Conservation (phyloP, 2,113 vertebrate species). For the Ellobius talpinus region DNA sequence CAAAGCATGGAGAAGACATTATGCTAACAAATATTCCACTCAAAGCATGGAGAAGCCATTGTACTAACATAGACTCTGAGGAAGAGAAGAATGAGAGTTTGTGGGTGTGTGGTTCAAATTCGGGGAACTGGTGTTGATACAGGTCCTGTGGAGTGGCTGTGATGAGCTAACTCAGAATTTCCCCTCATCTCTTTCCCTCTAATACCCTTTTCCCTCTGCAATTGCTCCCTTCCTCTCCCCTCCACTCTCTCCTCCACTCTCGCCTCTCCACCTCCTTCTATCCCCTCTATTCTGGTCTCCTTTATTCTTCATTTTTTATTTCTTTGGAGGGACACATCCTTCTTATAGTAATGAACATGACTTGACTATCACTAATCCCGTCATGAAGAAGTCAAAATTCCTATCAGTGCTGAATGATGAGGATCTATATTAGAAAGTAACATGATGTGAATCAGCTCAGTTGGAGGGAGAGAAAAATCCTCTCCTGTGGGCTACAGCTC, state of each 20-base stretch:
- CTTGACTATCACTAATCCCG: background rate
- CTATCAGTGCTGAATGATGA: background rate
- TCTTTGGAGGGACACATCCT: background rate
- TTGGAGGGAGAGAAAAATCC: background rate
- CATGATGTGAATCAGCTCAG: background rate
- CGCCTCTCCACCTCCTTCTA: no score
- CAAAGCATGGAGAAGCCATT: background rate
- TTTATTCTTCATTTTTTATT: background rate
- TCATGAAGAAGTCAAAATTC: conserved; percentile 1
- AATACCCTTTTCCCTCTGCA: no score
- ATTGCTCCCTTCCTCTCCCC: background rate
- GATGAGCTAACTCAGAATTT: background rate
- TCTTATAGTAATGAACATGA: background rate
- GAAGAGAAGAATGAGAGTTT: background rate
- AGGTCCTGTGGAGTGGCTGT: no score
- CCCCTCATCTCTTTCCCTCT: background rate
- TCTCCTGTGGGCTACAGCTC: background rate
- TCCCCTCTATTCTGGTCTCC: background rate
- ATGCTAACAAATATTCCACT: background rate
- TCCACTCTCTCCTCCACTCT: no score
- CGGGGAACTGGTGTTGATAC: background rate
- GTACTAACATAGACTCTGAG: background rate
- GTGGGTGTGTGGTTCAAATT: background rate
- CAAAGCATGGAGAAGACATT: background rate
- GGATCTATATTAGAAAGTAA: background rate